These are phyloP conservation scores for Simalia tracyae DNA, from an alignment of 2,797 vertebrate species.

Conservation along the genomic window DNA sequence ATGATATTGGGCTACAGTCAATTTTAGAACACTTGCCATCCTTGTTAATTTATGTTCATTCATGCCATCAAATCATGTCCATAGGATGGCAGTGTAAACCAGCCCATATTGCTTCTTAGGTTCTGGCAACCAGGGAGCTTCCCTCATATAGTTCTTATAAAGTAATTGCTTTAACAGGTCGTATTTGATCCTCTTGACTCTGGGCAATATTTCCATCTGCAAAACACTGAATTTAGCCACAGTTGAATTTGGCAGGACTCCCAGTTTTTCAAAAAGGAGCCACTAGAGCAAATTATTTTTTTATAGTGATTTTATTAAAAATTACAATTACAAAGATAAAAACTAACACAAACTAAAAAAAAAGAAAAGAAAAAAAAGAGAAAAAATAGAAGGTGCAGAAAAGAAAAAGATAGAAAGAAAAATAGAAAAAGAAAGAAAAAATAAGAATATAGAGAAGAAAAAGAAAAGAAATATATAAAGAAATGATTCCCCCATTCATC, in stretches of 20 bases:
- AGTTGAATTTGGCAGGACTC: slow-evolving; percentile 30
- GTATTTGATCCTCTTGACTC: slow-evolving; percentile 43
- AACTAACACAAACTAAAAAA: no score
- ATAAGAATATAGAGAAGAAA: no score
- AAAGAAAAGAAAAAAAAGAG: no score
- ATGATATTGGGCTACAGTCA: no score
- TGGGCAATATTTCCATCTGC: slow-evolving; percentile 30
- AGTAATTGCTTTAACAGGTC: slow-evolving; percentile 27
- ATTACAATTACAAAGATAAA: no score
- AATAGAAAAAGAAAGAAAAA: no score
- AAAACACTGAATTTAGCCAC: slow-evolving; percentile 30
- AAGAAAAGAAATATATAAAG: no score
- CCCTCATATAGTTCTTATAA: slow-evolving; percentile 20
- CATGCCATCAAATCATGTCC: background rate
- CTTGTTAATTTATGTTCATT: background rate
- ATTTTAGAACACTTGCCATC: background rate
- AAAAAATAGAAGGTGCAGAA: no score
- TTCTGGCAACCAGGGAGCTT: background rate
- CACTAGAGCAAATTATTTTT: no score
- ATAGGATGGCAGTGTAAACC: background rate
- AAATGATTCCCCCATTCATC: no score
- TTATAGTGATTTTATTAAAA: no score
- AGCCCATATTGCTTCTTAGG: background rate
- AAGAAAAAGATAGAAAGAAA: no score
- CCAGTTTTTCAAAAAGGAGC: background rate